Evolutionary conservation across 2,888 invertebrate genomes (phyloP), one percentile per base, ranked within the genome.

Genomic region (Uropetala carovei): DNA sequence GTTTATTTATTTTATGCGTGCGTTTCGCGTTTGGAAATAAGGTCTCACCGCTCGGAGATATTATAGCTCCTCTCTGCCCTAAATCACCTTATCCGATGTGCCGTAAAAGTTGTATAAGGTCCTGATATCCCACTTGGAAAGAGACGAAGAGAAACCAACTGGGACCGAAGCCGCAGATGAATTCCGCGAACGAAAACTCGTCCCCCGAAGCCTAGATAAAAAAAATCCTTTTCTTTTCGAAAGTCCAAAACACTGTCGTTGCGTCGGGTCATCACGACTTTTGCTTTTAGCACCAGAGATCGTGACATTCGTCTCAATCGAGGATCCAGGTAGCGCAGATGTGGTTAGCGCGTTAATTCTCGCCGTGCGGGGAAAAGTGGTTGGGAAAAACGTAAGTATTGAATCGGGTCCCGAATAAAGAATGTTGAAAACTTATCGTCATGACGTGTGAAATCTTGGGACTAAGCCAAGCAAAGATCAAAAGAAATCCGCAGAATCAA

Each of bases 201-300:
- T 10, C 83, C 58, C 85, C 22, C 11, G 13, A 85, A 59, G 22
- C 58, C 56, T 57, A 58, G 58, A 59, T 13, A 27, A 85, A 57
- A 57, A n/a, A 85, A 58, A 11, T 43, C 43, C 58, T 85, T 58
- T 85, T 75, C 85, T 57, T 85, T 85, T 85, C 57, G 85, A 85
- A 85, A 85, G 85, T 85, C 14, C 57, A 57, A 27, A 58, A 75
- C 75, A 75, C 22, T 64, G 43, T 18, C 84, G 58, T 56, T 57
- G 58, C 85, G 58, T 85, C 58, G 85, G 58, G 58, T 58, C 22
- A 22, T 85, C 85, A 85, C 85, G 85, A 85, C 58, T 16, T 18
- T 30, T 58, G 85, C 58, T 75, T 75, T 75, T 82, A 43, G 82
- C 82, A 18, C 16, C 82, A 16, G 27, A 59, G 16, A 30, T 86